These are phyloP conservation scores for Tetrax tetrax DNA, from an alignment of 2,113 vertebrate genomes.

Conservation along the genomic window DNA sequence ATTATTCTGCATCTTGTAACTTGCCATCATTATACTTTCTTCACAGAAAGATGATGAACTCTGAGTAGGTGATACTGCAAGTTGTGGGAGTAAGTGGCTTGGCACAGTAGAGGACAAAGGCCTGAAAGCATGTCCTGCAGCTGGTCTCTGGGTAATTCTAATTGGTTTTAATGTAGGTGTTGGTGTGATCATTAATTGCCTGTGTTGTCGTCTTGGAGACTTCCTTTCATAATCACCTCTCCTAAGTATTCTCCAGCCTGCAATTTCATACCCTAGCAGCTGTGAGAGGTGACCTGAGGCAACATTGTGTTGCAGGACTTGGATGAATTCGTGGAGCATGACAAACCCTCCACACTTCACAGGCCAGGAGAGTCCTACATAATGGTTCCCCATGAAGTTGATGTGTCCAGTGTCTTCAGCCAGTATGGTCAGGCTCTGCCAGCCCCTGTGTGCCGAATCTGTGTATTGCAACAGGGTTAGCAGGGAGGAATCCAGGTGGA, in stretches of 20 bases:
- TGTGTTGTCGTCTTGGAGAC: background rate
- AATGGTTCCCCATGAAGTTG: rapidly evolving
- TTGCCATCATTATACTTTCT: background rate
- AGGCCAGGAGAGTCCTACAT: conserved; percentile 34
- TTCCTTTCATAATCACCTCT: background rate
- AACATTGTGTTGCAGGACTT: background rate
- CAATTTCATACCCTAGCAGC: conserved; percentile 48
- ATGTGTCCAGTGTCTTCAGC: background rate
- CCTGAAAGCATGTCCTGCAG: background rate
- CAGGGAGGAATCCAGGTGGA: conserved; percentile 3
- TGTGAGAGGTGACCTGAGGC: conserved; percentile 4
- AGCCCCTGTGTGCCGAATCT: background rate
- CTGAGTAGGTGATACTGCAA: background rate
- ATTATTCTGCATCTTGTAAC: background rate
- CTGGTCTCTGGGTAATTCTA: background rate
- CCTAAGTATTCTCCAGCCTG: conserved; percentile 63
- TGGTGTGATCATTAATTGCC: conserved; percentile 3
- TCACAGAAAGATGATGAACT: background rate
- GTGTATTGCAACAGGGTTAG: conserved; percentile 21
- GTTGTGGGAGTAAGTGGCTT: background rate
- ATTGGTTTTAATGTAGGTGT: conserved; percentile 11
- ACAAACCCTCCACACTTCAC: background rate
- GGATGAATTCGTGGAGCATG: background rate
- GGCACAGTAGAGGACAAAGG: background rate
- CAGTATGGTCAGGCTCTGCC: background rate